phyloP scores from a whole-genome alignment of 2,113 vertebrate genomes.

The Hepsetus odoe region DNA sequence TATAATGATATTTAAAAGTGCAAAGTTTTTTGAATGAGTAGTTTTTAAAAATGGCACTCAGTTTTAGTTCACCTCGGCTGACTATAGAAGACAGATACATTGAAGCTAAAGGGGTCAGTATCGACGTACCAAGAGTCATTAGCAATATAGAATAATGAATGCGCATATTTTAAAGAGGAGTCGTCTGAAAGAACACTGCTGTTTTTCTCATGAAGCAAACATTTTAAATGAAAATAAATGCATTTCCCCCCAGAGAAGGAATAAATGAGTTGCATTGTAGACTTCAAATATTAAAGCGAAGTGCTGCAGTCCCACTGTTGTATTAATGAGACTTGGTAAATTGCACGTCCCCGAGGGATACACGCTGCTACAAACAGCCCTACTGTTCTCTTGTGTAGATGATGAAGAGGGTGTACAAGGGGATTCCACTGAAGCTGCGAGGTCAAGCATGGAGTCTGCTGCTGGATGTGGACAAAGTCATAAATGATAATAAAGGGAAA shows the following conservation, averaged over 20 bases:
- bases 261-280: neutral
- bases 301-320: neutral
- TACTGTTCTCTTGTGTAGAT: conserved; percentile 72
- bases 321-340: neutral
- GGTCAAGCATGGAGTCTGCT: conserved; percentile 89
- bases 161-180: neutral
- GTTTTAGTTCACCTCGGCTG: no score
- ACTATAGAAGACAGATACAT: no score
- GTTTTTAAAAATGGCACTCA: no score
- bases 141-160: neutral
- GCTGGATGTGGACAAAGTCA: conserved; percentile 84
- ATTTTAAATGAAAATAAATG: neutral
- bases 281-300: neutral
- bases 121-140: neutral
- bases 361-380: neutral
- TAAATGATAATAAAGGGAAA: conserved; percentile 82
- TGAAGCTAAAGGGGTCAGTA: no score
- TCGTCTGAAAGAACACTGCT: neutral
- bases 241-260: neutral
- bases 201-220: neutral
- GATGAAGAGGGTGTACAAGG: conserved; percentile 89
- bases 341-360: neutral
- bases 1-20: no score
- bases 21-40: no score
- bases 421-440: conserved; percentile 87